A percentile compares a stretch with the other conserved stretches of the same genome.
These are phyloP conservation scores for Egretta garzetta DNA, from an alignment of 2,113 vertebrate species.

Conservation along the genomic window DNA sequence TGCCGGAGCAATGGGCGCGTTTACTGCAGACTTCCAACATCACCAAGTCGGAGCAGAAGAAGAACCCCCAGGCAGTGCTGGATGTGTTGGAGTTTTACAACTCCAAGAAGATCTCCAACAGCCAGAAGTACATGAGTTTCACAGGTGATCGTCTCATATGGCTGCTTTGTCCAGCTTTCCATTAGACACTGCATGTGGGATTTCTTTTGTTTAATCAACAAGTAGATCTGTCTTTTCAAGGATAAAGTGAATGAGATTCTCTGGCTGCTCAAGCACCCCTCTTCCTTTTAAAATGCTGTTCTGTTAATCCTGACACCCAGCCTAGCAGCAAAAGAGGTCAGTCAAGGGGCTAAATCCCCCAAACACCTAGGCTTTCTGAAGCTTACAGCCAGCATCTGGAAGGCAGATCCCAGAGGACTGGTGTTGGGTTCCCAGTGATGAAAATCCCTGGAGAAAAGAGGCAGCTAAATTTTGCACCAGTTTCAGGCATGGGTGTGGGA, in stretches of 20 bases:
- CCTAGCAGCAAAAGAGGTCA: neutral
- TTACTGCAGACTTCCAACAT: conserved; percentile 96
- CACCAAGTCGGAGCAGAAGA: conserved; percentile 97
- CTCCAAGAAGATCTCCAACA: conserved; percentile 92
- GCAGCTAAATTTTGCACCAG: neutral
- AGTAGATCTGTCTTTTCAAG: neutral
- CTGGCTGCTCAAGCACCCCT: neutral
- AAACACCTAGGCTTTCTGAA: neutral
- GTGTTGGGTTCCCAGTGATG: neutral
- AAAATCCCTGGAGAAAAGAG: neutral
- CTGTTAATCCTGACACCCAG: neutral
- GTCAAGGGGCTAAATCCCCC: neutral
- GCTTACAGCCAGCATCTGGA: neutral
- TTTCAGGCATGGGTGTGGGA: neutral
- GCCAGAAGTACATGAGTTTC: conserved; percentile 99
- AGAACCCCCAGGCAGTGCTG: conserved; percentile 95
- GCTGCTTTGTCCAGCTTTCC: neutral
- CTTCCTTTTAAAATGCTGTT: neutral
- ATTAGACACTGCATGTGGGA: rapidly evolving
- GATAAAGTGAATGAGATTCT: neutral
- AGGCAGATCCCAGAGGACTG: neutral
- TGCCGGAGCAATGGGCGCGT: conserved; percentile 97
- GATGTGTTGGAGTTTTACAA: conserved; percentile 96
- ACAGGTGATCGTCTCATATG: conserved; percentile 65
- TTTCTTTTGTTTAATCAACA: neutral